Conservation (phyloP, 2,113 vertebrate genomes). For the Crotalus tigris region DNA sequence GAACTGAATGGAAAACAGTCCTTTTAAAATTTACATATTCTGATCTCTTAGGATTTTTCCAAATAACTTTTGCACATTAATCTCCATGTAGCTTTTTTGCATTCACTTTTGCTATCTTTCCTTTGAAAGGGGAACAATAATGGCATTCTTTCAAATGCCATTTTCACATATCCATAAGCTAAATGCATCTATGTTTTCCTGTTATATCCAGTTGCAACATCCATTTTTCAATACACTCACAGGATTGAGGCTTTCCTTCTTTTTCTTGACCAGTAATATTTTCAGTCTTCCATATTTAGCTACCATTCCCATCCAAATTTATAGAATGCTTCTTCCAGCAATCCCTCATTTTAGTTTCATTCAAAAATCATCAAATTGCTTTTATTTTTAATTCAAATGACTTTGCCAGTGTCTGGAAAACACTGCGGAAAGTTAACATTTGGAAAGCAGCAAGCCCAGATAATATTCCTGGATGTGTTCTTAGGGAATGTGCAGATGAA, state of each 20-base stretch:
- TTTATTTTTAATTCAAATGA: not conserved
- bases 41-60: not conserved
- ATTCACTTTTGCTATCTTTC: not conserved
- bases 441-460: no score
- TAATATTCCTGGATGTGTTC: no score
- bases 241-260: not conserved
- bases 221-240: not conserved
- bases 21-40: no score
- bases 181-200: not conserved
- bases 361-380: not conserved
- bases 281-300: not conserved
- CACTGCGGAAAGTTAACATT: no score
- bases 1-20: no score
- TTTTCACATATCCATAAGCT: not conserved
- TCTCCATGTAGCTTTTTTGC: not conserved
- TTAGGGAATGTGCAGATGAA: no score
- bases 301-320: not conserved
- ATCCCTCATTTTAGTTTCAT: not conserved
- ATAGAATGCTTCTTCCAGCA: not conserved
- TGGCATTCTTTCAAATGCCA: no score
- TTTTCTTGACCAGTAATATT: not conserved
- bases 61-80: not conserved
- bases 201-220: not conserved
- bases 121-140: not conserved
- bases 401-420: not conserved